phyloP scores from a whole-genome alignment of 2,113 vertebrate genomes.

The Coryphaenoides rupestris region DNA sequence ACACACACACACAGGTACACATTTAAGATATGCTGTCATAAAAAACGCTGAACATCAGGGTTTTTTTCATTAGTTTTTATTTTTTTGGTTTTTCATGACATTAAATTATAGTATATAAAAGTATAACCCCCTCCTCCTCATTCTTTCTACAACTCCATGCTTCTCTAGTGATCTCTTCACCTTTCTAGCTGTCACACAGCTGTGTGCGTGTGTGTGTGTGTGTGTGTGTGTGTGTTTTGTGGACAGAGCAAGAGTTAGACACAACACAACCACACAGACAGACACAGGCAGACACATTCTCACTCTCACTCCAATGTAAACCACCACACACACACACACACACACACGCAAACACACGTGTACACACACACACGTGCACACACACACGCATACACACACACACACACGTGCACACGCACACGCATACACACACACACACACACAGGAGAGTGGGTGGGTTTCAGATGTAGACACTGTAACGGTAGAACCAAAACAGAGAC shows the following conservation, averaged over 20 bases:
- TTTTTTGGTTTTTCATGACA: neutral
- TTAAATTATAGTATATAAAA: neutral
- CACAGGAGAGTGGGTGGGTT: constrained; percentile 1
- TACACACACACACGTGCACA: neutral
- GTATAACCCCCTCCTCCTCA: too few species aligned
- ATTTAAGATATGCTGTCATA: neutral
- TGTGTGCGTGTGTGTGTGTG: neutral
- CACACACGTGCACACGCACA: constrained; percentile 34
- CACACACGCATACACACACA: constrained; percentile 35
- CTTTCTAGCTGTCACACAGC: constrained; percentile 1
- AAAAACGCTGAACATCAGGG: too few species aligned
- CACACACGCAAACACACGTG: constrained; percentile 11
- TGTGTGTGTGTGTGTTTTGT: neutral
- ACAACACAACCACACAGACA: constrained; percentile 43
- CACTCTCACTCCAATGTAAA: too few species aligned
- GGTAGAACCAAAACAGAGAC: constrained; percentile 29
- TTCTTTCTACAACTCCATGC: neutral
- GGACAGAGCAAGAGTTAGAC: constrained; percentile 39
- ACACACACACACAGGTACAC: constrained; percentile 1
- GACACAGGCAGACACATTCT: constrained; percentile 19
- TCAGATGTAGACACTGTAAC: constrained; percentile 34
- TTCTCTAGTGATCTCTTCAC: neutral
- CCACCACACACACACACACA: constrained; percentile 27
- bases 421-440: constrained; percentile 20
- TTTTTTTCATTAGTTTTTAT: too few species aligned